Evolutionary conservation across 2,888 invertebrate species (phyloP), one percentile per base, ranked within the genome.

Genomic region (Rhorus exstirpatorius): DNA sequence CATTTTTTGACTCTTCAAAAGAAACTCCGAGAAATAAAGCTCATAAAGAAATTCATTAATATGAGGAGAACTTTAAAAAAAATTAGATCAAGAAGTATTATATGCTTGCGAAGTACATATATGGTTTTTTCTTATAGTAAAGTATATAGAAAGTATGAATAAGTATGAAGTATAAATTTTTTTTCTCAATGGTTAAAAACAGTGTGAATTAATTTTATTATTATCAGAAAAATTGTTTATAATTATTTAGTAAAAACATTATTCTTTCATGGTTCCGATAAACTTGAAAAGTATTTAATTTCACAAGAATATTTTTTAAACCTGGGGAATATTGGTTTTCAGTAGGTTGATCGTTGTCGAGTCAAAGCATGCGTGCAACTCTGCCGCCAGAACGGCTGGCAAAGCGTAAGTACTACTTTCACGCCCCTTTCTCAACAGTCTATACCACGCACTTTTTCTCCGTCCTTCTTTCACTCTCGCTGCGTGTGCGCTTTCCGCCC

Each of bases 331-430:
- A 26, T 51, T 38, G 24, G 26, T 51, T 61, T 51, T 12, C 26
- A 38, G 41, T 51, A 38, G 49, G n/a, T 44, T 44, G 60, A 61
- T 55, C 68, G 65, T 71, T 19, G 79, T 72, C n/a, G 72, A 75
- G 79, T 49, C 53, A 63, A 80, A 60, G 76, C 76, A 71, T 72
- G 41, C 83, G 84, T 78, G 83, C 76, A 63, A 61, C 68, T 58
- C 83, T 86, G 92, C 92, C 91, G 92, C 92, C 92, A 86, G 85
- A 83, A 86, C 83, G 90, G 86, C 92, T 91, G 89, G 86, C 86
- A 86, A 84, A 90, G 86, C 91, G 92, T 92, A 92, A 92, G 91
- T 90, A 88, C 91, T 91, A 90, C 91, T 91, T 91, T 92, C 90
- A 91, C 89, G 88, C 89, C 87, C 84, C 87, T 61, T 60, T 58